Conservation (phyloP, 1,140 invertebrate genomes). For the Trichoplusia ni region DNA sequence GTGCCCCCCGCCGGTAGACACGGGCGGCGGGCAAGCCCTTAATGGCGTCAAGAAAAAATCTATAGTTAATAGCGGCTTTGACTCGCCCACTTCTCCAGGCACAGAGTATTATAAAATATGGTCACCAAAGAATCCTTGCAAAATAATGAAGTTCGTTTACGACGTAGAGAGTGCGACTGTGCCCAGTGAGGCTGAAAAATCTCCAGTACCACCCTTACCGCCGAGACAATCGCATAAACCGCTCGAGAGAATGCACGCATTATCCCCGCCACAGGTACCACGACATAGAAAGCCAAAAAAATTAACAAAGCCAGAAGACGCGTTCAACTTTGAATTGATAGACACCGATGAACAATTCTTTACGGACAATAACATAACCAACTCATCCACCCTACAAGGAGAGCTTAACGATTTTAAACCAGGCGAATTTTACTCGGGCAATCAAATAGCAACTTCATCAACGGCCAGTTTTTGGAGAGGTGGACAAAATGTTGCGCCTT, state of each 20-base stretch:
- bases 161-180: constrained; percentile 80
- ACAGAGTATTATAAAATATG: constrained; percentile 84
- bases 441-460: constrained; percentile 63
- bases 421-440: constrained; percentile 75
- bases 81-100: constrained; percentile 80
- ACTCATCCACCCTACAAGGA: constrained; percentile 65
- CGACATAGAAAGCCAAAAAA: constrained; percentile 84
- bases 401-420: constrained; percentile 76
- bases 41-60: constrained; percentile 78
- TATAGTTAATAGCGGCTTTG: constrained; percentile 72
- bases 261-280: constrained; percentile 79
- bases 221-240: constrained; percentile 83
- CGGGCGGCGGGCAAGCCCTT: constrained; percentile 64
- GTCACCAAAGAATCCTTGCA: constrained; percentile 82
- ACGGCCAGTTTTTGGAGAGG: constrained; percentile 70
- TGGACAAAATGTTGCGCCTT: constrained; percentile 77
- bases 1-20: constrained; percentile 77
- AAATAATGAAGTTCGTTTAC: constrained; percentile 82
- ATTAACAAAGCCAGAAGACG: constrained; percentile 85
- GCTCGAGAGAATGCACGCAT: constrained; percentile 84
- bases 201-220: constrained; percentile 75
- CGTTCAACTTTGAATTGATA: constrained; percentile 89
- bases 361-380: constrained; percentile 75
- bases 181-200: constrained; percentile 74
- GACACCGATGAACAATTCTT: constrained; percentile 86